Evolutionary conservation across 2,888 invertebrate genomes (phyloP).

Genomic region (Biston betularia): DNA sequence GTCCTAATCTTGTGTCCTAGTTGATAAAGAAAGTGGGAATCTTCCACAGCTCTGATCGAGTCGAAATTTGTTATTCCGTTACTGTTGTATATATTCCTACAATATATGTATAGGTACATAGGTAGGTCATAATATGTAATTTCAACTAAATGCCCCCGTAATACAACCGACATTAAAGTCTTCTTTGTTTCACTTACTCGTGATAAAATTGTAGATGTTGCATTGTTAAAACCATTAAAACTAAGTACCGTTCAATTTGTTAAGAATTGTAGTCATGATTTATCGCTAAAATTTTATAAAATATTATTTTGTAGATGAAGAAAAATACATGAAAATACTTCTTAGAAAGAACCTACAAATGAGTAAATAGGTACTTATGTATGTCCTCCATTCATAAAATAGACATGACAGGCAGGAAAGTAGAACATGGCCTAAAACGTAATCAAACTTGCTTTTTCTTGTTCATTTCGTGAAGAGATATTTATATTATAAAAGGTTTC

Average conservation of each 20-base stretch:
- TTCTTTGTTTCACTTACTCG: constrained; percentile 18
- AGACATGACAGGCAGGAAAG: neutral
- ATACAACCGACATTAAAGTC: constrained; percentile 2
- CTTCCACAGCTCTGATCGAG: no score
- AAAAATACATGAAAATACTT: neutral
- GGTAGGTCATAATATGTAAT: no score
- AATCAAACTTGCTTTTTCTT: neutral
- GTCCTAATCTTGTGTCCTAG: no score
- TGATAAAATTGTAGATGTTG: neutral
- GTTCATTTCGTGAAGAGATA: neutral
- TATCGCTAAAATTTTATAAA: neutral
- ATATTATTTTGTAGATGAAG: neutral
- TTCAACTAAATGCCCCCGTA: no score
- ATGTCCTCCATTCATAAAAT: neutral
- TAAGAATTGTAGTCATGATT: neutral
- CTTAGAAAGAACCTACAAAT: neutral
- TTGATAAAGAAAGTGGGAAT: no score
- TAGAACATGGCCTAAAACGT: constrained; percentile 7
- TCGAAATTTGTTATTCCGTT: no score
- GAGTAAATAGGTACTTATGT: neutral
- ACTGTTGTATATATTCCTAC: neutral
- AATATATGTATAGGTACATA: no score
- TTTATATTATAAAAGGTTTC: neutral
- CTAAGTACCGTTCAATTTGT: constrained; percentile 7
- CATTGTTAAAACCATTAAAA: constrained; percentile 19